phyloP scores from a whole-genome alignment of 2,113 vertebrate species.

The Porphyrio hochstetteri region DNA sequence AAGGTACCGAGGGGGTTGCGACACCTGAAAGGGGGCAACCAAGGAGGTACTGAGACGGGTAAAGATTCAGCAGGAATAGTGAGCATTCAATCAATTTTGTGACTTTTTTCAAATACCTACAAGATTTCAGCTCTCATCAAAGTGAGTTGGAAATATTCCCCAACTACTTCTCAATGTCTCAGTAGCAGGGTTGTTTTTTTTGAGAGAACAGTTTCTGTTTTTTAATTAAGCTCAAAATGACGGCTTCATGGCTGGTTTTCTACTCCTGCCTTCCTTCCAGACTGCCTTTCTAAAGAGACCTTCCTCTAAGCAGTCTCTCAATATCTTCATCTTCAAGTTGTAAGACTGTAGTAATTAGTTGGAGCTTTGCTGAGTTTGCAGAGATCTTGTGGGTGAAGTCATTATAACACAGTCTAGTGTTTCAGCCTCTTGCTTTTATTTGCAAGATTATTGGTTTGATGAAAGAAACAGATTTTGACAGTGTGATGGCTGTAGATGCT shows the following conservation, averaged over 20 bases:
- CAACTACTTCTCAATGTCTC: background rate
- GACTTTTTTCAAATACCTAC: background rate
- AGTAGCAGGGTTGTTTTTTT: background rate
- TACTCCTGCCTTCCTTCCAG: background rate
- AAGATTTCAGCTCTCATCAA: background rate
- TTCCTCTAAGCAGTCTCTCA: constrained; percentile 40
- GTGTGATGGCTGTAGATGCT: background rate
- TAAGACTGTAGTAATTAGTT: constrained; percentile 43
- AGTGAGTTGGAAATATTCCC: background rate
- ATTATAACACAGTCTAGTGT: constrained; percentile 22
- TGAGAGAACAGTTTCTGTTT: background rate
- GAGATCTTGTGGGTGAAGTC: constrained; percentile 35
- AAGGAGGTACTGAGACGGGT: background rate
- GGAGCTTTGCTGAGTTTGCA: constrained; percentile 44
- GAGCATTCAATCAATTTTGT: background rate
- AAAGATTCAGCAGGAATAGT: background rate
- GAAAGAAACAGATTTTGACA: constrained; percentile 39
- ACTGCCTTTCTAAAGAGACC: background rate
- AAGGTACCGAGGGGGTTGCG: background rate
- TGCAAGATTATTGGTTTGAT: background rate
- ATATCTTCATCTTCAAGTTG: background rate
- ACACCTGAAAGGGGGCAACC: background rate
- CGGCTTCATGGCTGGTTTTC: constrained; percentile 22
- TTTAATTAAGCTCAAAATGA: constrained; percentile 55
- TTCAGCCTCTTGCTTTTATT: constrained; percentile 16